Evolutionary conservation across 2,888 invertebrate species (phyloP), one percentile per base, ranked within the genome.

Genomic region (Alitta virens): DNA sequence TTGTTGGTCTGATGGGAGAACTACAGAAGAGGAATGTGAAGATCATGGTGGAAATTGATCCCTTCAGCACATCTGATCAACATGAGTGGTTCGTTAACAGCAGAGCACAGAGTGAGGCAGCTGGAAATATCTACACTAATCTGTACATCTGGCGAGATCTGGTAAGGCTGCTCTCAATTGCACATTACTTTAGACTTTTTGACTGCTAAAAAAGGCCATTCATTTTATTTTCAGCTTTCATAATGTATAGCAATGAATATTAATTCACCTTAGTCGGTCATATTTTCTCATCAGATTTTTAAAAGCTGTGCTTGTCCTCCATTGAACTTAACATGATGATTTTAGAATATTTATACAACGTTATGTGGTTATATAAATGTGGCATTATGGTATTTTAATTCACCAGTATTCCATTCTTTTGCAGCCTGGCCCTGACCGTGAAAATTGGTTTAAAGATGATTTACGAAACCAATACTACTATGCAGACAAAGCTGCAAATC

Each of bases 51-150:
- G 56, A 62, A 38, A 25, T 62, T 14, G 14, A 18, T 0, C 42
- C 49, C 3, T 16, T 18, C 38, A 58, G 25, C 33, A 64, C 64
- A 1, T 64, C 64, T 24, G 38, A 33, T 9, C 24, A 23, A 21
- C 64, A 64, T 55, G 18, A 14, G 9, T 64, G 64, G 64, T 64
- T 62, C 38, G 9, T 25, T 16, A 58, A 62, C 42, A 64, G 64
- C 51, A 38, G 55, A 2, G 7, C 26, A 42, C 42, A 52, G 12
- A 64, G 62, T 43, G 16, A 5, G 1, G 21, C 16, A 18, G 26
- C 27, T 3, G 52, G 51, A 23, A 50, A 46, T 18, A 27, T 24
- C 7, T 64, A 49, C 51, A 55, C 24, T 25, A 51, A 64, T 26
- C 52, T 53, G 53, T 64, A 64, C 38, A 52, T 61, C 16, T 64